Percentiles rank a stretch among this genome's conserved stretches.
These are phyloP conservation scores for Telmatochromis sp. DNA, from an alignment of 2,113 vertebrate species.

Conservation along the genomic window DNA sequence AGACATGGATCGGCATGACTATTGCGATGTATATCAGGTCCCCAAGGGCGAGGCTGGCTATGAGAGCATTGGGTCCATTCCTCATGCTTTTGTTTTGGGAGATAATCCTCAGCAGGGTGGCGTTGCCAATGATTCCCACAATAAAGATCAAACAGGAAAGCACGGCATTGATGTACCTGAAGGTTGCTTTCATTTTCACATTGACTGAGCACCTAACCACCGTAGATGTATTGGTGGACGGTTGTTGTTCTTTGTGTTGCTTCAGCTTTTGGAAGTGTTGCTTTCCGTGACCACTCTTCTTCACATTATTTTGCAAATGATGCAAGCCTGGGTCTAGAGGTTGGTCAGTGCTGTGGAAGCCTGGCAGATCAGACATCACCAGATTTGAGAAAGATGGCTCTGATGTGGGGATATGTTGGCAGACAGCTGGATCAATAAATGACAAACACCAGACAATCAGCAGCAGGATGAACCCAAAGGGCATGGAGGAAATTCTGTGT, in stretches of 20 bases:
- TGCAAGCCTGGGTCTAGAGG: background rate
- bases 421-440: background rate
- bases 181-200: conserved; percentile 72
- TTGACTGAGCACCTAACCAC: conserved; percentile 50
- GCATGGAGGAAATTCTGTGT: background rate
- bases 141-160: conserved; percentile 84
- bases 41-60: conserved; percentile 88
- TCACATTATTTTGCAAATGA: background rate
- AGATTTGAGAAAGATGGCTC: background rate
- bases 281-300: background rate
- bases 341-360: background rate
- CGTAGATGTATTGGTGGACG: background rate
- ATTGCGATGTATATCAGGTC: conserved; percentile 90
- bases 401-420: background rate
- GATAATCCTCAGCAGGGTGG: conserved; percentile 89
- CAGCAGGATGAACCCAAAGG: background rate
- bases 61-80: conserved; percentile 88
- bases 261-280: background rate
- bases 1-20: conserved; percentile 85
- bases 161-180: conserved; percentile 87
- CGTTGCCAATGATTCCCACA: conserved; percentile 87
- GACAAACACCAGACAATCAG: background rate
- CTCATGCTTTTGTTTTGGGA: conserved; percentile 93
- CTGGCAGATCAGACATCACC: background rate
- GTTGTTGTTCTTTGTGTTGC: background rate